A percentile compares a stretch with the other conserved stretches of the same genome.
Evolutionary conservation across 2,113 vertebrate species (phyloP).

Genomic region (Egretta garzetta): DNA sequence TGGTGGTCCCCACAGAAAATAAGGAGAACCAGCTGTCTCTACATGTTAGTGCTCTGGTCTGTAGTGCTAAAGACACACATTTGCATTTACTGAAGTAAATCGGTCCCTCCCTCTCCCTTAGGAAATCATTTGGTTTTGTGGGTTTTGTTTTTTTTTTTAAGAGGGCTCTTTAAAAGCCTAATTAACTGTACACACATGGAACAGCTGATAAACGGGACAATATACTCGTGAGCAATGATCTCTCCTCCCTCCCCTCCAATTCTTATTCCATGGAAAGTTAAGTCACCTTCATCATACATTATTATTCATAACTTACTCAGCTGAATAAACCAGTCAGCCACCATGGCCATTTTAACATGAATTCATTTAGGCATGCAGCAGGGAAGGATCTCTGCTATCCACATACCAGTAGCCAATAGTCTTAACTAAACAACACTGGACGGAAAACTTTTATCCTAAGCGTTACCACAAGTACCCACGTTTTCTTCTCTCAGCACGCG

Average conservation of each 20-base stretch:
- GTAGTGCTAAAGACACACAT: background rate
- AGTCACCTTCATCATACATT: conserved; percentile 2
- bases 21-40: conserved; percentile 36
- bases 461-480: background rate
- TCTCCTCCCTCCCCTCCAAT: background rate
- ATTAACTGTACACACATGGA: conserved; percentile 13
- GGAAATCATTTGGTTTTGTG: background rate
- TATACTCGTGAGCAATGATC: background rate
- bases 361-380: background rate
- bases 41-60: background rate
- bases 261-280: conserved; percentile 9
- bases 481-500: background rate
- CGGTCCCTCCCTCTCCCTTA: conserved; percentile 1
- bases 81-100: conserved; percentile 16
- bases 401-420: background rate
- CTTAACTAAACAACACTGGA: background rate
- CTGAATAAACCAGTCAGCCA: conserved; percentile 40
- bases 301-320: conserved; percentile 54
- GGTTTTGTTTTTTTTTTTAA: background rate
- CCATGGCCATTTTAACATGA: background rate
- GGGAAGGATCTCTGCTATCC: background rate
- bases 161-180: background rate
- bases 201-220: conserved; percentile 55
- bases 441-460: background rate
- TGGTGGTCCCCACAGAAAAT: conserved; percentile 36